Evolutionary conservation across 1,140 invertebrate species (phyloP).

Genomic region (Chelonus insularis): DNA sequence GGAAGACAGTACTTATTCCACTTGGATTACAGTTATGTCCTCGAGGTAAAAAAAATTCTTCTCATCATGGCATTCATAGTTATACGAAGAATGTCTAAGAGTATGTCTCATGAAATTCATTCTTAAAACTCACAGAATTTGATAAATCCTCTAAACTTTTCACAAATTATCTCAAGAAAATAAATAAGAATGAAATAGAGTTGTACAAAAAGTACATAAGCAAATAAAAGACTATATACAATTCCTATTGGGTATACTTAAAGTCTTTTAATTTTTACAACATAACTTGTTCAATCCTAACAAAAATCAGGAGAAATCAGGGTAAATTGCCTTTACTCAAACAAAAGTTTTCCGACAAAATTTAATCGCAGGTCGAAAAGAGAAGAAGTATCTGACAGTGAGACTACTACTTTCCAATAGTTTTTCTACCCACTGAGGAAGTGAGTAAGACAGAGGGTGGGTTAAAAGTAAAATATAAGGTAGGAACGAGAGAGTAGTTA

Average conservation of each 20-base stretch:
- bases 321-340: slow-evolving; percentile 22
- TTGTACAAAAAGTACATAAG: too few species aligned
- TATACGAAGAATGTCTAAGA: background rate
- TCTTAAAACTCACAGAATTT: too few species aligned
- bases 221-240: too few species aligned
- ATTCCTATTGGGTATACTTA: too few species aligned
- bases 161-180: too few species aligned
- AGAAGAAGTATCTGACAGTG: slow-evolving; percentile 17
- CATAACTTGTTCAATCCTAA: background rate
- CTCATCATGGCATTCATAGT: background rate
- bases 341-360: slow-evolving; percentile 17
- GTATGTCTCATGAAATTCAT: too few species aligned
- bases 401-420: slow-evolving; percentile 25
- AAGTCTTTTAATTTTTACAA: background rate
- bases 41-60: slow-evolving; percentile 21
- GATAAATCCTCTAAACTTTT: too few species aligned
- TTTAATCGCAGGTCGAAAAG: slow-evolving; percentile 17
- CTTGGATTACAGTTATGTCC: slow-evolving; percentile 30
- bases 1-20: slow-evolving; percentile 29
- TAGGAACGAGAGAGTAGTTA: slow-evolving; percentile 38
- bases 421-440: slow-evolving; percentile 7
- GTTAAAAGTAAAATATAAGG: slow-evolving; percentile 46
- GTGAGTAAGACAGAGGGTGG: background rate
- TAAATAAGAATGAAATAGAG: too few species aligned
- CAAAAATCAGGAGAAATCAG: background rate